These are phyloP conservation scores for Epinephelus fuscoguttatus DNA, from an alignment of 2,113 vertebrate genomes.

Conservation along the genomic window DNA sequence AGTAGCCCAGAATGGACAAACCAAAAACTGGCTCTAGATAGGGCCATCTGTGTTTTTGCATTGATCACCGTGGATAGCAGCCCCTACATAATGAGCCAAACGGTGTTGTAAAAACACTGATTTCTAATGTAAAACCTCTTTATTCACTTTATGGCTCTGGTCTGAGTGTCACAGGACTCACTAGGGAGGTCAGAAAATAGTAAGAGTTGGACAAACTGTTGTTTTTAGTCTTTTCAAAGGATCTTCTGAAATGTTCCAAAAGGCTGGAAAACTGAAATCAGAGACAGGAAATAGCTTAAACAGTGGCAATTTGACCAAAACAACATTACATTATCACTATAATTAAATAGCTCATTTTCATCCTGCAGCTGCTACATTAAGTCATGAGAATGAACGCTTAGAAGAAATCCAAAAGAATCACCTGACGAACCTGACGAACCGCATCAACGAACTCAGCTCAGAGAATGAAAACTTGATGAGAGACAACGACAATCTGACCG, in stretches of 20 bases:
- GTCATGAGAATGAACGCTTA: not conserved
- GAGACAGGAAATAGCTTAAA: not conserved
- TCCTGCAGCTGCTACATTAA: conserved; percentile 24
- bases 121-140: too few relatives aligned
- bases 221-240: not conserved
- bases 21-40: too few relatives aligned
- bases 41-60: too few relatives aligned
- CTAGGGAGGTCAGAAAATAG: not conserved
- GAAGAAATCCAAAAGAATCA: not conserved
- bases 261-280: not conserved
- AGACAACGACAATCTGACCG: accelerated
- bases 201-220: too few relatives aligned
- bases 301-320: not conserved
- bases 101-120: too few relatives aligned
- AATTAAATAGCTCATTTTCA: not conserved
- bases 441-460: not conserved
- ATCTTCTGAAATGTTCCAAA: not conserved
- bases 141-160: not conserved
- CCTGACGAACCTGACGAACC: not conserved
- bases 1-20: too few relatives aligned
- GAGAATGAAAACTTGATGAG: not conserved
- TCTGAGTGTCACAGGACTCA: not conserved
- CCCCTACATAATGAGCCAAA: too few relatives aligned
- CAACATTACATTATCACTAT: accelerated
- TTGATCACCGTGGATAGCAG: too few relatives aligned